Evolutionary conservation across 2,888 invertebrate genomes (phyloP), one percentile per base, ranked within the genome.

Genomic region (Latheticus oryzae): DNA sequence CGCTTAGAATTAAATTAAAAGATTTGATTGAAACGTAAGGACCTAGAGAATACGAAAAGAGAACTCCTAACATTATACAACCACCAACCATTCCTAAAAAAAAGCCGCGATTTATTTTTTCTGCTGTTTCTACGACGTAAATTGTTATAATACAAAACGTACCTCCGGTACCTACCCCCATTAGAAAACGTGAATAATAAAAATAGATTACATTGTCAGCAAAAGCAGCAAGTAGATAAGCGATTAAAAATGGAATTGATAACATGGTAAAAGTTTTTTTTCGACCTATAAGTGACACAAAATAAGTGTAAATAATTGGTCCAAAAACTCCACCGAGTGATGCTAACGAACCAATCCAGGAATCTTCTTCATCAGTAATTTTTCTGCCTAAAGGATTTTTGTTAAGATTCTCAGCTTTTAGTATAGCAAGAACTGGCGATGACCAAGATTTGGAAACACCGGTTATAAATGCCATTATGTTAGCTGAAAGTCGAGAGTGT

Each of bases 41-140:
- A 1, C 71, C 71, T 2, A 66, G 9, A 3, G 58, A 23, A 24
- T 68, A 69, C 0, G 67, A 62, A 43, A 87, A 82, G 5, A 91
- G 74, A 70, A 88, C 85, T 2, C 91, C 91, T 1, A 84, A 38
- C 1, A 79, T 79, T 13, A 90, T 85, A 78, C 89, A 90, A 15
- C 87, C 80, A 68, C 90, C 90, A 56, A 92, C 85, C 55, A 91
- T 86, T 0, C 93, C 62, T 30, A 62, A 17, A 4, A 93, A 79
- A 0, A 89, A 86, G 0, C 94, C 94, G 58, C 95, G 82, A 7
- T 87, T 84, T 13, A 88, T 87, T 54, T 87, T 86, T 81, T 91
- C 88, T 3, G 93, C 85, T 23, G 92, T 90, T 77, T 95, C 94
- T 26, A 91, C 90, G 56, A 93, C 85, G 77, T 93, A 95, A 84